Conservation (phyloP, 30 jellyfish, hydroid and myxozoan genomes). For the Chrysaora quinquecirrha region DNA sequence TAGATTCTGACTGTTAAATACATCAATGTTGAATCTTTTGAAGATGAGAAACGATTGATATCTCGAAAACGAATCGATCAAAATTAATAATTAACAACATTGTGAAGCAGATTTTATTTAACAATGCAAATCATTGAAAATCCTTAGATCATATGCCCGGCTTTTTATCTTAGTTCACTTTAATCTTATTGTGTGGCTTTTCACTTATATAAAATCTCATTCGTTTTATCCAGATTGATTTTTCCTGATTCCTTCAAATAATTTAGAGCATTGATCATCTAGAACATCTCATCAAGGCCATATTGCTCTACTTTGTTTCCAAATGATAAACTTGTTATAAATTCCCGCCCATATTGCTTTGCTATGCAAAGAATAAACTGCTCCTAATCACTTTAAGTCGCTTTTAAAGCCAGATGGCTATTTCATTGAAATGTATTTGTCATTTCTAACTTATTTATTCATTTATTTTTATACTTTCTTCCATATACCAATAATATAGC, state of each 20-base stretch:
- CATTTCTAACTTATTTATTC: not conserved
- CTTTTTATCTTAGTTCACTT: not conserved
- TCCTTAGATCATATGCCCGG: not conserved
- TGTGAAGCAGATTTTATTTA: not conserved
- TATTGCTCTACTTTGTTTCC: slow-evolving; percentile 13
- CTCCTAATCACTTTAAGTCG: slow-evolving; percentile 29
- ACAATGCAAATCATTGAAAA: not conserved
- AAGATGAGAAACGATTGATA: not conserved
- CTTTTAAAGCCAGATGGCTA: slow-evolving; percentile 18
- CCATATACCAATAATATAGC: not conserved
- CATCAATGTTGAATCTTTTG: slow-evolving; percentile 9
- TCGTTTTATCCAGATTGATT: not conserved
- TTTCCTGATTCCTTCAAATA: slow-evolving; percentile 25
- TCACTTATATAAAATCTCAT: not conserved
- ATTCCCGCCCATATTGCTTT: slow-evolving; percentile 66
- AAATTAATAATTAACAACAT: slow-evolving; percentile 9
- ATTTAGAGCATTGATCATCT: slow-evolving; percentile 34
- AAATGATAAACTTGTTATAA: not conserved
- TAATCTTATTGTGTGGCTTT: not conserved
- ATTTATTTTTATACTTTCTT: not conserved
- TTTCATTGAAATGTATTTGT: slow-evolving; percentile 50
- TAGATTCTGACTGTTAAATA: not conserved
- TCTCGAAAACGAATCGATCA: not conserved
- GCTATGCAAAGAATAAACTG: slow-evolving; percentile 27
- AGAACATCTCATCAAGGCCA: not conserved